phyloP scores from a whole-genome alignment of 1,140 invertebrate genomes.

The Triops longicaudatus region DNA sequence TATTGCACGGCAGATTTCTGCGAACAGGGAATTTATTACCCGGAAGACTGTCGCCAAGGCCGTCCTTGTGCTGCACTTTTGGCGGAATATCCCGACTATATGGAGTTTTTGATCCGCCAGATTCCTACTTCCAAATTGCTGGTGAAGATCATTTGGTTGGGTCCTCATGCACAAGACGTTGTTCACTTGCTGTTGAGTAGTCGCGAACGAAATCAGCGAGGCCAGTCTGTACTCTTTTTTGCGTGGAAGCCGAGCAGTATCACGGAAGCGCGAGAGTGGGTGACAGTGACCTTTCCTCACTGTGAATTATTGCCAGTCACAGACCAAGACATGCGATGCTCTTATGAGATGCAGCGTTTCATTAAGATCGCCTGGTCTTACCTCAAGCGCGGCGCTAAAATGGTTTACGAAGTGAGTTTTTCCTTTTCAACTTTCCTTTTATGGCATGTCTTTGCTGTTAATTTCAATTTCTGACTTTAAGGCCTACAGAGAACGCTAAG shows the following conservation, averaged over 20 bases:
- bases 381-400: slow-evolving; percentile 44
- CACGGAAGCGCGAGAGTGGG: slow-evolving; percentile 37
- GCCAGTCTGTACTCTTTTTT: slow-evolving; percentile 51
- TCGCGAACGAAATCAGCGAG: slow-evolving; percentile 33
- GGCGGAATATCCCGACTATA: slow-evolving; percentile 42
- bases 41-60: slow-evolving; percentile 42
- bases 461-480: neutral
- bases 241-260: slow-evolving; percentile 58
- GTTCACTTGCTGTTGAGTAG: slow-evolving; percentile 41
- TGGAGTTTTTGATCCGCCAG: slow-evolving; percentile 38
- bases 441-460: neutral
- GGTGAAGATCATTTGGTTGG: slow-evolving; percentile 56
- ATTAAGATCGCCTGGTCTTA: slow-evolving; percentile 56
- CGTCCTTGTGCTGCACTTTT: slow-evolving; percentile 49
- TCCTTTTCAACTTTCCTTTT: neutral
- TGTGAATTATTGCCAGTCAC: slow-evolving; percentile 32
- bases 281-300: slow-evolving; percentile 43
- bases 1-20: slow-evolving; percentile 47
- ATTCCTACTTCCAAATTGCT: slow-evolving; percentile 46
- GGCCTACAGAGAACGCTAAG: neutral
- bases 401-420: slow-evolving; percentile 43
- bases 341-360: slow-evolving; percentile 55
- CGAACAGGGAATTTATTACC: slow-evolving; percentile 49
- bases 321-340: slow-evolving; percentile 39
- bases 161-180: slow-evolving; percentile 45